Conservation (phyloP, 2,113 vertebrate species). For the Vombatus ursinus region DNA sequence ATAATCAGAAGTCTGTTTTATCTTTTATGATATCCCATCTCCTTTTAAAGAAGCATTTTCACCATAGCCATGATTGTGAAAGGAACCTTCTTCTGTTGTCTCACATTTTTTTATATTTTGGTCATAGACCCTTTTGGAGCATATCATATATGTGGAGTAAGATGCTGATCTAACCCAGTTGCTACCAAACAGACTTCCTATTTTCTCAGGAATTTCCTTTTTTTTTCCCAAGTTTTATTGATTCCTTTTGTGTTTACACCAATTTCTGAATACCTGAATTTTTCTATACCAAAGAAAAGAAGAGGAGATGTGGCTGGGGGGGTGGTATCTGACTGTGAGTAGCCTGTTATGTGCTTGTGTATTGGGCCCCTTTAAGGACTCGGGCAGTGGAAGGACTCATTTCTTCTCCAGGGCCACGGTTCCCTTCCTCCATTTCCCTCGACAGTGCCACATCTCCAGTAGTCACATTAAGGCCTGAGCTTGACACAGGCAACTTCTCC, state of each 20-base stretch:
- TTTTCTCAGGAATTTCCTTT: not conserved
- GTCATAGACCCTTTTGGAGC: not conserved
- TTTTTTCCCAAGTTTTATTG: not conserved
- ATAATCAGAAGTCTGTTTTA: not conserved
- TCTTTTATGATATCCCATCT: not conserved
- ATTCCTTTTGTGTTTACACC: not conserved
- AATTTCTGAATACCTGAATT: not conserved
- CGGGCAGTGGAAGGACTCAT: not conserved
- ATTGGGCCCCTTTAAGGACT: not conserved
- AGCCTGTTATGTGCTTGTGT: not conserved
- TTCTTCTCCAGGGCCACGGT: not conserved
- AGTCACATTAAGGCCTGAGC: slow-evolving; percentile 46
- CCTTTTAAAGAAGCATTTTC: not conserved
- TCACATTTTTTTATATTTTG: not conserved
- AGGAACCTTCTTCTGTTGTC: not conserved
- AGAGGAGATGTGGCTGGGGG: not conserved
- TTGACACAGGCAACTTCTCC: slow-evolving; percentile 75
- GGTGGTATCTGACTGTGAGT: not conserved
- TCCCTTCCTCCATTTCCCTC: not conserved
- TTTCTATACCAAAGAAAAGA: not conserved
- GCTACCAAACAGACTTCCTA: not conserved
- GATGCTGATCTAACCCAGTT: not conserved
- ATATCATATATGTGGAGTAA: not conserved
- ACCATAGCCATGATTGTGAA: not conserved
- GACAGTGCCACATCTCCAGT: not conserved